Evolutionary conservation across 2,797 vertebrate genomes (phyloP).

Genomic region (Orestias chungarensis): DNA sequence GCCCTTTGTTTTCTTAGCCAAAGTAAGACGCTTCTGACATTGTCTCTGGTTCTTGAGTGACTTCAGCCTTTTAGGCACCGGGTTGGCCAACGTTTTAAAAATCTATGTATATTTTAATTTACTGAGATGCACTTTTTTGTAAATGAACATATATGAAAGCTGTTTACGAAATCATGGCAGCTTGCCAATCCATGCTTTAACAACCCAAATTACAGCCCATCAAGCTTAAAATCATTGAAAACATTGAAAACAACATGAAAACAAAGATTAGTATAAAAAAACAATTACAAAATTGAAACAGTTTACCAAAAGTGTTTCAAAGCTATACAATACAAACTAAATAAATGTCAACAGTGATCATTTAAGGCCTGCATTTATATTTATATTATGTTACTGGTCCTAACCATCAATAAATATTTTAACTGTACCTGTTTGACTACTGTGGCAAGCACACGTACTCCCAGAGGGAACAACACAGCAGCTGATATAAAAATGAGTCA

Average conservation of each 20-base stretch:
- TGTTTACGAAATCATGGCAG: constrained; percentile 55
- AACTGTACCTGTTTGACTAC: constrained; percentile 39
- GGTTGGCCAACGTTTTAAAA: background rate
- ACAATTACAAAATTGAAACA: constrained; percentile 60
- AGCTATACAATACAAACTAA: constrained; percentile 30
- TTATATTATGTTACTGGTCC: constrained; percentile 27
- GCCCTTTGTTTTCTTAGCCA: background rate
- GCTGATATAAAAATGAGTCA: constrained; percentile 54
- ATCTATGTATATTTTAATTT: background rate
- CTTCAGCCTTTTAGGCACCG: background rate
- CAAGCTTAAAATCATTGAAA: constrained; percentile 50
- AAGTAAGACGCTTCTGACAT: background rate
- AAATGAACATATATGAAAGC: constrained; percentile 59
- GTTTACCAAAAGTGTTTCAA: constrained; percentile 48
- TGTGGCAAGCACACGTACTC: constrained; percentile 41
- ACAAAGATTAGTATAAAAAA: constrained; percentile 63
- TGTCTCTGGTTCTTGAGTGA: background rate
- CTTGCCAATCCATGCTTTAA: constrained; percentile 54
- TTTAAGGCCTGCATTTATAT: constrained; percentile 57
- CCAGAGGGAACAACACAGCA: constrained; percentile 46
- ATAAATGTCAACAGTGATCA: constrained; percentile 30
- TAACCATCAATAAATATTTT: constrained; percentile 31
- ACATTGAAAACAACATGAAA: constrained; percentile 49
- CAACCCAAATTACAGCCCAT: constrained; percentile 55
- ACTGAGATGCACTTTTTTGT: constrained; percentile 4